Evolutionary conservation across 2,888 invertebrate species (phyloP), one percentile per base, ranked within the genome.

Genomic region (Cephus nigrinus): DNA sequence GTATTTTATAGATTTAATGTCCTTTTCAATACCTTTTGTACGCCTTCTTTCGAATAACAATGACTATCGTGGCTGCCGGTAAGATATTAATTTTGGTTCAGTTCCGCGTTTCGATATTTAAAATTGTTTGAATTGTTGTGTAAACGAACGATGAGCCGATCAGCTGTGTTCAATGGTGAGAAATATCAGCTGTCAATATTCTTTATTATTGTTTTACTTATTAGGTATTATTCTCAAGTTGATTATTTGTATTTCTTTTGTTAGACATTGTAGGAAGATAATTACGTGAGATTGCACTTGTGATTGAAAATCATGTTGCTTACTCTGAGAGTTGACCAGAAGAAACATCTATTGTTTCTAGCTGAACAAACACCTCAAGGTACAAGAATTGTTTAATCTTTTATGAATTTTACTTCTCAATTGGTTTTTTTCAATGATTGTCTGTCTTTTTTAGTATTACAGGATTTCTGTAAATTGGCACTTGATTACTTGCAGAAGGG

Each of bases 401-500:
- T 68, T 79, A 75, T 76, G 32, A 73, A 69, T 78, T 76, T 74
- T 80, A 34, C 74, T 78, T 30, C 35, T 77, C 12, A 73, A 73
- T 23, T 71, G 74, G 75, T 12, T 75, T 76, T 69, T 69, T 80
- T 77, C 76, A 78, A 78, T 77, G 40, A 34, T 55, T 55, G 0
- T 55, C 9, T 55, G 9, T 9, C 9, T 55, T 11, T 36, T 72
- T 12, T 92, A 95, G 95, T 95, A 82, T 88, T 95, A 32, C 93
- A 94, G 79, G 95, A 95, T 90, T 95, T 95, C 87, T 95, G 95
- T 89, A 95, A 95, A 90, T 90, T 95, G 77, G 93, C 94, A 1
- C 91, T 94, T 80, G 95, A 95, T 86, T 95, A 94, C 88, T 86
- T 96, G 36, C 93, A 93, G 80, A 95, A 95, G 91, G 95, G 95